These are phyloP conservation scores for Portunus trituberculatus DNA, from an alignment of 1,140 invertebrate species.

Conservation along the genomic window DNA sequence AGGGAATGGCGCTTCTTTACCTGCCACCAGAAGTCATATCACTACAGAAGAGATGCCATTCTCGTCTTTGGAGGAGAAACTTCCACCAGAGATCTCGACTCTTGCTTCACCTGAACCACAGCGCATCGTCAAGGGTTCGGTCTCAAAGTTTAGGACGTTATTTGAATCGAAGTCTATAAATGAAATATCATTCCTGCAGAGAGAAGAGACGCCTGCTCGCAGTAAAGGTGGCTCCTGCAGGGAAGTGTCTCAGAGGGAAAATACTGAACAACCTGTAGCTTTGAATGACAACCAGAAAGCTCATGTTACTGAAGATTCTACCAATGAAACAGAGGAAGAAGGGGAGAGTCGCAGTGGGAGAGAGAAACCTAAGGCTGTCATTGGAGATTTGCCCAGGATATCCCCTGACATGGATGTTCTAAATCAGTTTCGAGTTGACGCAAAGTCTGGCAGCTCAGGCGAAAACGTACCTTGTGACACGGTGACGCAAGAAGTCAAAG, in stretches of 20 bases:
- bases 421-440: constrained; percentile 57
- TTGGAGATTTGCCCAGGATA: constrained; percentile 23
- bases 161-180: constrained; percentile 58
- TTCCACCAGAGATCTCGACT: too few species aligned
- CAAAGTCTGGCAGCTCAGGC: background rate
- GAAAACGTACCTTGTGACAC: background rate
- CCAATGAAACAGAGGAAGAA: too few species aligned
- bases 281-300: too few species aligned
- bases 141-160: constrained; percentile 47
- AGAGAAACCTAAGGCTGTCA: background rate
- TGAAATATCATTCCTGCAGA: constrained; percentile 61
- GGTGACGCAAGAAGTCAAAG: too few species aligned
- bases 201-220: background rate
- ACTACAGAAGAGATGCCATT: too few species aligned
- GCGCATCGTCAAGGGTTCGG: constrained; percentile 2
- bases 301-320: too few species aligned
- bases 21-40: too few species aligned
- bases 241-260: too few species aligned
- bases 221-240: background rate
- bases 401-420: constrained; percentile 50
- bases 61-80: too few species aligned
- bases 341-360: background rate
- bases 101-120: too few species aligned
- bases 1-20: too few species aligned
- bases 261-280: too few species aligned